Conservation (phyloP, 2,113 vertebrate species). For the Lophius piscatorius region DNA sequence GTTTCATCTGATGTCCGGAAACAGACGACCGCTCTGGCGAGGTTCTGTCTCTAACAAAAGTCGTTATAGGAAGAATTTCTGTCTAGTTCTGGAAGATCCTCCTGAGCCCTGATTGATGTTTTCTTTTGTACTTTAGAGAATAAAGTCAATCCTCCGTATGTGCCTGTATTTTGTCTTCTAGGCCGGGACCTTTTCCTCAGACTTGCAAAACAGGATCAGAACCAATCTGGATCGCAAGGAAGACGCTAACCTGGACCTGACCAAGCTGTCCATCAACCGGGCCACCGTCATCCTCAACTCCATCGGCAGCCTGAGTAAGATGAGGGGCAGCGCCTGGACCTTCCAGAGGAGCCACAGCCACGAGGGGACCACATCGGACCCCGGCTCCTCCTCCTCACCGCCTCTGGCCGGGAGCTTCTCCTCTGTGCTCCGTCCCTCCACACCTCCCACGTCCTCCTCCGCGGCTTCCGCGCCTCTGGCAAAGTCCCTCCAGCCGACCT, state of each 20-base stretch:
- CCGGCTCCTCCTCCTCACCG: slow-evolving; percentile 54
- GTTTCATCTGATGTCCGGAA: too few relatives aligned
- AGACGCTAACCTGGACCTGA: slow-evolving; percentile 69
- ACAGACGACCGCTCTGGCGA: too few relatives aligned
- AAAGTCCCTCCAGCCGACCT: slow-evolving; percentile 62
- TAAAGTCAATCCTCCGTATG: background rate
- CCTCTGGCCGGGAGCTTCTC: slow-evolving; percentile 30
- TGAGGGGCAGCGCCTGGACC: slow-evolving; percentile 84
- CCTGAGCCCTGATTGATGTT: too few relatives aligned
- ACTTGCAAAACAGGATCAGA: slow-evolving; percentile 76
- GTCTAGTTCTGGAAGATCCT: too few relatives aligned
- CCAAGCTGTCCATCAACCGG: slow-evolving; percentile 78
- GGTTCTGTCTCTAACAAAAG: too few relatives aligned
- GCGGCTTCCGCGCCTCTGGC: background rate
- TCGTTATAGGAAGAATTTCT: too few relatives aligned
- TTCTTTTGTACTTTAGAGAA: too few relatives aligned
- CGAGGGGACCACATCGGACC: slow-evolving; percentile 51
- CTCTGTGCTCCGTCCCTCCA: slow-evolving; percentile 66
- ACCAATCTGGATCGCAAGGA: slow-evolving; percentile 73
- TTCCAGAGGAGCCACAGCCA: slow-evolving; percentile 76
- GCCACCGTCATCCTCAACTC: slow-evolving; percentile 91
- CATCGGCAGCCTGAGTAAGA: slow-evolving; percentile 92
- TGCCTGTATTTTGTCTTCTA: background rate
- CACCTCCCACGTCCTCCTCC: slow-evolving; percentile 49
- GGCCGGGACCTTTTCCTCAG: slow-evolving; percentile 79